phyloP scores from a whole-genome alignment of 2,888 invertebrate genomes.

The Hololepta plana region DNA sequence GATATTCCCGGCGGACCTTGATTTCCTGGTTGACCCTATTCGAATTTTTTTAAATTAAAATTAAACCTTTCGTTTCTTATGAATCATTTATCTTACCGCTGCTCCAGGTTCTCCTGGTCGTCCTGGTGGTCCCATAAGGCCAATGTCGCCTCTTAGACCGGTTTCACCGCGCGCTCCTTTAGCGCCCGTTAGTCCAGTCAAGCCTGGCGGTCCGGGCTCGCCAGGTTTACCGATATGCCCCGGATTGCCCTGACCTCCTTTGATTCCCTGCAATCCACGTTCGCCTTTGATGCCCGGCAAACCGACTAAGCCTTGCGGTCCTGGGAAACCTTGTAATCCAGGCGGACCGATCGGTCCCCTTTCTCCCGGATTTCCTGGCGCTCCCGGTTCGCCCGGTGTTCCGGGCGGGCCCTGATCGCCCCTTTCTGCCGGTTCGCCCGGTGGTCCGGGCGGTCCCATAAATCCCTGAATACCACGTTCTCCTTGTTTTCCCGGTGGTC shows the following conservation, averaged over 20 bases:
- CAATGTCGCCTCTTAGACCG: conserved; percentile 57
- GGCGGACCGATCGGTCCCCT: conserved; percentile 52
- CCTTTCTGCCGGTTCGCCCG: conserved; percentile 65
- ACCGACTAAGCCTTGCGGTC: conserved; percentile 50
- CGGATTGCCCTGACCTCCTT: conserved; percentile 43
- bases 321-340: conserved; percentile 51
- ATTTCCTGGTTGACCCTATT: conserved; percentile 51
- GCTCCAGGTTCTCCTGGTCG: conserved; percentile 57
- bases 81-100: conserved; percentile 31
- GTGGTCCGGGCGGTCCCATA: conserved; percentile 54
- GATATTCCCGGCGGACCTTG: conserved; percentile 46
- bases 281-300: conserved; percentile 38
- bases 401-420: conserved; percentile 62
- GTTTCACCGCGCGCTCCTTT: conserved; percentile 62
- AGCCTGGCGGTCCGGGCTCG: conserved; percentile 43
- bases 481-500: conserved; percentile 46
- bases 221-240: conserved; percentile 58
- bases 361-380: conserved; percentile 54
- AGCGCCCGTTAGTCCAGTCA: conserved; percentile 41
- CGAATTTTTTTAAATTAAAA: no score
- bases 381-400: conserved; percentile 51
- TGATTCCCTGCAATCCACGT: conserved; percentile 48
- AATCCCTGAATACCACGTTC: conserved; percentile 64
- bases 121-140: conserved; percentile 59
- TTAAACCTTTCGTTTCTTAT: not conserved